Conservation (phyloP, 2,797 vertebrate species). For the Neomorphus geoffroyi region DNA sequence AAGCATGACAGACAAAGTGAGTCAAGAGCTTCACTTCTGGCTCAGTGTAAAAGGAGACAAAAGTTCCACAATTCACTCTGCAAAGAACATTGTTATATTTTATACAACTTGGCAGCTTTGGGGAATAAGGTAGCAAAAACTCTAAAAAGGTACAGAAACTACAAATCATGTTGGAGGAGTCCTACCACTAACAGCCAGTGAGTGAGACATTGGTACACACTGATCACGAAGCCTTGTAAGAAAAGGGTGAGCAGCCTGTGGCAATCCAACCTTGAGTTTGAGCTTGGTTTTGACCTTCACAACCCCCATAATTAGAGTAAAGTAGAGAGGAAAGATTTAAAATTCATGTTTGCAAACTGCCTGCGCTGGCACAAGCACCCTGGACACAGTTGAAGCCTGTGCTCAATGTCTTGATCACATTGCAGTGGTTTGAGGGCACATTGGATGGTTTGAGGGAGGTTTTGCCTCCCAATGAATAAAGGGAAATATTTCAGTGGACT, state of each 20-base stretch:
- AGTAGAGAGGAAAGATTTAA: neutral
- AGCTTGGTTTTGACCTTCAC: neutral
- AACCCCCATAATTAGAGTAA: fast-evolving
- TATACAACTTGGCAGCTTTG: neutral
- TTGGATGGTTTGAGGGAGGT: neutral
- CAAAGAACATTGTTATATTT: neutral
- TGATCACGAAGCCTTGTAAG: fast-evolving
- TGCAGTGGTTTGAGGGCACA: neutral
- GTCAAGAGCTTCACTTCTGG: neutral
- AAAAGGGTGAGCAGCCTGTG: neutral
- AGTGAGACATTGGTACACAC: fast-evolving
- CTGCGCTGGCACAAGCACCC: neutral
- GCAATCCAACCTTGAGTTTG: neutral
- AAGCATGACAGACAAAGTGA: slow-evolving; percentile 31
- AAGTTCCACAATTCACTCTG: neutral
- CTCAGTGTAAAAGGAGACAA: fast-evolving
- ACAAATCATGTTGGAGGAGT: neutral
- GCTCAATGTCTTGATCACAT: neutral
- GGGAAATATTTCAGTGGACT: neutral
- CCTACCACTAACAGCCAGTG: neutral
- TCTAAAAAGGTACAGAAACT: neutral
- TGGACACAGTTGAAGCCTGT: neutral
- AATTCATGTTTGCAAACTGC: neutral
- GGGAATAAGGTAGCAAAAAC: neutral
- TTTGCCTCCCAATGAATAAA: neutral